A percentile compares a stretch with the other conserved stretches of the same genome.
phyloP scores from a whole-genome alignment of 1,140 invertebrate genomes.

The Drosophila carrolli region DNA sequence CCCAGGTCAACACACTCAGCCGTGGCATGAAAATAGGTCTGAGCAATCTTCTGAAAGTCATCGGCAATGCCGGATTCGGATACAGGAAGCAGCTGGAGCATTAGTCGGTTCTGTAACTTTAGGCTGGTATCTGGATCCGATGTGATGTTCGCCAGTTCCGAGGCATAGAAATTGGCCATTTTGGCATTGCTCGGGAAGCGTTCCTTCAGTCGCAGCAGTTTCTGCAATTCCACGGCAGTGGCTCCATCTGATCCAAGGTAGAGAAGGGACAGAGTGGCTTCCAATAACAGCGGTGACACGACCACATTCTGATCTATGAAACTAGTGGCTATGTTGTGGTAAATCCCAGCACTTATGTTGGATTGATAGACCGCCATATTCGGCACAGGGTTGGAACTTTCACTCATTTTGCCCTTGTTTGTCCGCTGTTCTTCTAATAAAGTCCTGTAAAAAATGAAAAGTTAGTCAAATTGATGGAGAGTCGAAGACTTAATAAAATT shows the following conservation, averaged over 20 bases:
- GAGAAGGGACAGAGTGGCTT: slow-evolving; percentile 65
- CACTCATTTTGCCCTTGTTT: slow-evolving; percentile 49
- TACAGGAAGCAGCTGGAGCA: slow-evolving; percentile 34
- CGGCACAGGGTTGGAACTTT: slow-evolving; percentile 9
- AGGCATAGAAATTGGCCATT: slow-evolving; percentile 79
- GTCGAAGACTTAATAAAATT: too few species aligned
- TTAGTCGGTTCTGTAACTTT: slow-evolving; percentile 54
- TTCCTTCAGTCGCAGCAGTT: slow-evolving; percentile 56
- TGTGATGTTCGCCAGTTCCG: slow-evolving; percentile 50
- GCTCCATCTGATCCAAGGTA: slow-evolving; percentile 75
- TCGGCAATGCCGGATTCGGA: slow-evolving; percentile 38
- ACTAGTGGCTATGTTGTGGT: slow-evolving; percentile 51
- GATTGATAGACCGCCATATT: slow-evolving; percentile 21
- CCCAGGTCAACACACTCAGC: slow-evolving; percentile 60
- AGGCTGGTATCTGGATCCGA: slow-evolving; percentile 58
- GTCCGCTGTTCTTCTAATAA: not conserved
- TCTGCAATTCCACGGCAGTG: slow-evolving; percentile 72
- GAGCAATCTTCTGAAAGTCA: slow-evolving; percentile 77
- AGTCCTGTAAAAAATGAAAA: not conserved
- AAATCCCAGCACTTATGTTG: slow-evolving; percentile 52
- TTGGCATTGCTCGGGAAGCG: slow-evolving; percentile 80
- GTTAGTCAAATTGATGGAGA: not conserved
- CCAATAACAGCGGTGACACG: slow-evolving; percentile 71
- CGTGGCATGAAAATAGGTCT: slow-evolving; percentile 76
- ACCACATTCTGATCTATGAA: slow-evolving; percentile 63